Evolutionary conservation across 2,113 vertebrate genomes (phyloP), one percentile per base, ranked within the genome.

Genomic region (Rhinolophus ferrumequinum): DNA sequence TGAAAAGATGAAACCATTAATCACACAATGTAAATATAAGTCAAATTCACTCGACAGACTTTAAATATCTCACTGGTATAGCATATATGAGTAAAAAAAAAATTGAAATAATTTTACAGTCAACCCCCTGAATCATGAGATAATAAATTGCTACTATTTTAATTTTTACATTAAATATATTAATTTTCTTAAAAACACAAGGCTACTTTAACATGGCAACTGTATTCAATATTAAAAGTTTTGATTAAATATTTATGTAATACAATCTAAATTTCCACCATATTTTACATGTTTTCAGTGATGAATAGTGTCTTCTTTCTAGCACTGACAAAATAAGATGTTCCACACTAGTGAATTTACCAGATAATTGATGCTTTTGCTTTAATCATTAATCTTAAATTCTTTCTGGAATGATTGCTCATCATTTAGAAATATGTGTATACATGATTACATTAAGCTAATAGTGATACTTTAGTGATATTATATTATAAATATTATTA

Each of bases 341-440:
- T 9, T 79, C 14, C 22, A 93, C 30, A 47, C 4, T 83, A 60
- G 56, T 58, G 8, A 94, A 80, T 58, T 87, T 90, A 81, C 33
- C 60, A 82, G 83, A 52, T 82, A 76, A 87, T 2, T 94, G 33
- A 96, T 90, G 21, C 24, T 47, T 70, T 84, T 77, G 56, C 19
- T 93, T 86, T 88, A 83, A 62, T 86, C 35, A 77, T 87, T 95
- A 80, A 76, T 72, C 54, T 72, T 86, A 76, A 66, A 77, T 86
- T 89, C 14, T 92, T 87, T 77, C 21, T 75, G 15, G 47, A 93
- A 67, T 90, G 89, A 86, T 15, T 69, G 18, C 33, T 93, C 30
- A 93, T 92, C 50, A 76, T 16, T 89, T 95, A 92, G 33, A 88
- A 96, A 89, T 69, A 75, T n/a, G n/a, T 87, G 22, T 19, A 96